Evolutionary conservation across 2,888 invertebrate genomes (phyloP).

Genomic region (Apodemia duryi): DNA sequence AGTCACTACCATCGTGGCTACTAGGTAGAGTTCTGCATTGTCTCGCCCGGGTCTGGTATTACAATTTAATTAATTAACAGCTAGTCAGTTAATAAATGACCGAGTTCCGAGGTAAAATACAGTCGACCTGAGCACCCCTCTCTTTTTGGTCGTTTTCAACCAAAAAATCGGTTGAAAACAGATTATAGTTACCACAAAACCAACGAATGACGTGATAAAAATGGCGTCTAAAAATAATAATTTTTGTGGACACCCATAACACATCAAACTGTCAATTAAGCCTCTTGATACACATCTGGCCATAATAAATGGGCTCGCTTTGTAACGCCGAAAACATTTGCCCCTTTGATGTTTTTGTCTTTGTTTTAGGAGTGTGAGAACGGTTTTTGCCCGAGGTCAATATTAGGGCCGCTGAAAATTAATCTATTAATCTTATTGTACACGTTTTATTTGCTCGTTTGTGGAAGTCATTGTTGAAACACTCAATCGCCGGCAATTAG

Average conservation of each 20-base stretch:
- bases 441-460: not conserved
- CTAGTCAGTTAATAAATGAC: too few species aligned
- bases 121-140: too few species aligned
- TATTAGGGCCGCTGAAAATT: slow-evolving; percentile 1
- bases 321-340: slow-evolving; percentile 14
- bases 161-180: not conserved
- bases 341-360: slow-evolving; percentile 15
- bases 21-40: too few species aligned
- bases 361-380: slow-evolving; percentile 15
- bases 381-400: slow-evolving; percentile 7
- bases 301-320: slow-evolving; percentile 9
- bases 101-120: too few species aligned
- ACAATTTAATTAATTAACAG: too few species aligned
- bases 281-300: slow-evolving; percentile 14
- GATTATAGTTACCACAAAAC: not conserved
- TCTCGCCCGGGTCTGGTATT: too few species aligned
- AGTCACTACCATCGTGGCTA: too few species aligned
- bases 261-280: slow-evolving; percentile 15
- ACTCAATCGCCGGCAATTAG: too few species aligned
- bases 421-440: not conserved
- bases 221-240: not conserved
- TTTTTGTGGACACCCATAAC: slow-evolving; percentile 8
- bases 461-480: not conserved
- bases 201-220: not conserved
- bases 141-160: too few species aligned